Percentiles rank a stretch among this genome's conserved stretches.
These are phyloP conservation scores for Notospermus geniculatus DNA, from an alignment of 1,140 invertebrate species.

Conservation along the genomic window DNA sequence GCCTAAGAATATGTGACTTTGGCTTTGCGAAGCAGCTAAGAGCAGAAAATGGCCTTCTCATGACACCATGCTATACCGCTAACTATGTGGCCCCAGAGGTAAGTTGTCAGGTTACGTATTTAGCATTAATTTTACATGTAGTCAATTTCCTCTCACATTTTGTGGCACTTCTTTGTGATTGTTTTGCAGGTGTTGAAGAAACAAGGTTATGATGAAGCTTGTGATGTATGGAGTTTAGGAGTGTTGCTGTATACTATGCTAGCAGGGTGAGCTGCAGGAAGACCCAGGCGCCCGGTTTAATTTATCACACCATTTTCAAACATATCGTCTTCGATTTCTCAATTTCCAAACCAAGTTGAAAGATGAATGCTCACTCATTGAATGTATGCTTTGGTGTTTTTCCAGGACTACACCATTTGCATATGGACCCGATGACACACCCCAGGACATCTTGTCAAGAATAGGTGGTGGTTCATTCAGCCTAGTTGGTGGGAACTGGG, in stretches of 20 bases:
- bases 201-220: slow-evolving; percentile 96
- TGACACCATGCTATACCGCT: slow-evolving; percentile 99
- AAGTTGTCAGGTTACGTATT: neutral
- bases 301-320: no score
- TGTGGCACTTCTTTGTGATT: neutral
- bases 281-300: no score
- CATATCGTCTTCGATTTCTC: no score
- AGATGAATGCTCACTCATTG: neutral
- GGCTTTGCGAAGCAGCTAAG: slow-evolving; percentile 97
- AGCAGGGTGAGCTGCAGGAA: slow-evolving; percentile 69
- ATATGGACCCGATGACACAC: slow-evolving; percentile 85
- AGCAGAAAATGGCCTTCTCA: slow-evolving; percentile 93
- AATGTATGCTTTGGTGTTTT: slow-evolving; percentile 17
- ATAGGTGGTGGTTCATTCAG: slow-evolving; percentile 89
- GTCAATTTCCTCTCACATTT: no score
- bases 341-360: no score
- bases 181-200: slow-evolving; percentile 68
- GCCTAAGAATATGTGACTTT: slow-evolving; percentile 88
- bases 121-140: no score
- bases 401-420: slow-evolving; percentile 87
- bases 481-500: slow-evolving; percentile 72
- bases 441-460: slow-evolving; percentile 83
- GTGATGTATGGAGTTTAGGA: slow-evolving; percentile 98
- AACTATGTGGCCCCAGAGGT: slow-evolving; percentile 99
- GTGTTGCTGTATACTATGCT: slow-evolving; percentile 96